Evolutionary conservation across 1,140 invertebrate species (phyloP), one percentile per base, ranked within the genome.

Genomic region (Centruroides vittatus): DNA sequence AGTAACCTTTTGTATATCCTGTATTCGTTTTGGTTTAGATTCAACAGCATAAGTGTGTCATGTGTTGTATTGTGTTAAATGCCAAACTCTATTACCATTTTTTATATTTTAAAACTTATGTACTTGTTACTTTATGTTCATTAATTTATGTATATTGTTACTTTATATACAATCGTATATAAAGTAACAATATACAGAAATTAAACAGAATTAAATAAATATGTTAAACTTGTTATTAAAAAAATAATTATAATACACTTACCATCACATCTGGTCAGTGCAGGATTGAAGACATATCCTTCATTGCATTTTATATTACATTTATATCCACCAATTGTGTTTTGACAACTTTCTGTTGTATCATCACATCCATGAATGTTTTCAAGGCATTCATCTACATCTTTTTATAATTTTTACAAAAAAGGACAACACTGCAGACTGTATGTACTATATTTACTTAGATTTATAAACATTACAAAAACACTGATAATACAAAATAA

Each of bases 331-430:
- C 95, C 95, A 55, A 86, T 77, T 0, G 83, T 89, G 72, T 99
- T 98, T 60, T 93, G 82, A 71, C 95, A 98, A 41, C 86, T 83
- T 66, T 91, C 83, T 57, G 86, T 83, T 0, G 72, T 64, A 36
- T 79, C 78, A 61, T 78, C 80, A 62, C 84, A 85, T 3, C 61
- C 65, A 55, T 69, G 66, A 75, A 78, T 3, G 71, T 72, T 23
- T 78, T 76, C 69, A 89, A 94, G 73, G 94, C 92, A 72, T 94
- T 85, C 64, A 93, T 86, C 76, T 94, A 92, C 84, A 68, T n/a
- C 73, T 73, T 58, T 62, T 41, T 8, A 41, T 41, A 41, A 41
- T 41, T 41, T 41, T 41, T 41, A 41, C 41, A 55, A 52, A 35
- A n/a, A 58, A 55, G 36, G n/a, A 23, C 23, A 61, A 35, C 48